These are phyloP conservation scores for Cebidichthys violaceus DNA, from an alignment of 2,113 vertebrate species.

Conservation along the genomic window DNA sequence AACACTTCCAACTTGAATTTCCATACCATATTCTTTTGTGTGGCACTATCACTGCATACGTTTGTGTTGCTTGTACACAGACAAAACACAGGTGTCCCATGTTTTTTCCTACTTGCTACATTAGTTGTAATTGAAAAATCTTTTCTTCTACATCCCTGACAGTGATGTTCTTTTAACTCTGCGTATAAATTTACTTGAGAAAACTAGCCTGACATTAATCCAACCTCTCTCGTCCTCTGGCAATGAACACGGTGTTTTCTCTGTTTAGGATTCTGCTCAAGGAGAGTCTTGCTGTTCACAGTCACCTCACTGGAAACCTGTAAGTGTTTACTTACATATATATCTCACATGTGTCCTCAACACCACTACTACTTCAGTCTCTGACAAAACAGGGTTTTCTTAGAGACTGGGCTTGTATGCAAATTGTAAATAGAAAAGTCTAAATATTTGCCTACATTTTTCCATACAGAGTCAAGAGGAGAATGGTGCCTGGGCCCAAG, in stretches of 20 bases:
- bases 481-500: constrained; percentile 90
- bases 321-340: constrained; percentile 68
- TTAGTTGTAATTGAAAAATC: background rate
- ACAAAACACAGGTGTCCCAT: background rate
- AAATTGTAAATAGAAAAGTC: background rate
- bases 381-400: background rate
- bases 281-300: constrained; percentile 83
- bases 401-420: background rate
- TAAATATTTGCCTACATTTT: constrained; percentile 26
- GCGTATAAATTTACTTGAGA: background rate
- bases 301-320: constrained; percentile 85
- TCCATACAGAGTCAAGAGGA: constrained; percentile 90
- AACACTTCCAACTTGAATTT: background rate
- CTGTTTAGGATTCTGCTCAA: constrained; percentile 84
- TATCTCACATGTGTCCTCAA: background rate
- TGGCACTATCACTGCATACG: background rate
- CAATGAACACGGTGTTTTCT: constrained; percentile 2
- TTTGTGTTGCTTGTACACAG: background rate
- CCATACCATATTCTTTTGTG: background rate
- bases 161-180: background rate
- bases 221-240: background rate
- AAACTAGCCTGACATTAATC: background rate
- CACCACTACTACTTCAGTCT: background rate
- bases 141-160: background rate
- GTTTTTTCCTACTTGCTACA: background rate